Percentiles rank a stretch among this genome's conserved stretches.
phyloP scores from a whole-genome alignment of 2,797 vertebrate species.

The Darevskia mixta region DNA sequence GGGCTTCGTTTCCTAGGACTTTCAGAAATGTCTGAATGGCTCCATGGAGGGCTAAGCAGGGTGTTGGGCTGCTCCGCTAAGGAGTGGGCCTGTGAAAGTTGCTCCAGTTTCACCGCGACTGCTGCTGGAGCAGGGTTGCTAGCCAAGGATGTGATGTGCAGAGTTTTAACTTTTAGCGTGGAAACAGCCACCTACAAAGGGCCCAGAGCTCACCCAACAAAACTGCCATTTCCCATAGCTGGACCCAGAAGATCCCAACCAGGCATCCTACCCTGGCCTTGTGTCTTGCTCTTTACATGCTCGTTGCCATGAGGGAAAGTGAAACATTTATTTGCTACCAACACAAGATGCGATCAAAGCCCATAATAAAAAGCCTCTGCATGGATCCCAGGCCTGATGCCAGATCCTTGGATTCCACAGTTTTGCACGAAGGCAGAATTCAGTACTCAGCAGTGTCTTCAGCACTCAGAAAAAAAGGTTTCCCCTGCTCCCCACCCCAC shows the following conservation, averaged over 20 bases:
- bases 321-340: neutral
- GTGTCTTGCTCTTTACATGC: neutral
- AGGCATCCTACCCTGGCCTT: neutral
- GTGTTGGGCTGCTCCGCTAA: too few relatives aligned
- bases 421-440: neutral
- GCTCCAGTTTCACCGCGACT: neutral
- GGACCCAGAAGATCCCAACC: neutral
- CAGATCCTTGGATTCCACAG: neutral
- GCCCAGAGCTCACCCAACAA: neutral
- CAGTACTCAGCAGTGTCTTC: too few relatives aligned
- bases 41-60: neutral
- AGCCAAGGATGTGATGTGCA: neutral
- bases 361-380: neutral
- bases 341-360: neutral
- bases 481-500: too few relatives aligned
- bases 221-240: neutral
- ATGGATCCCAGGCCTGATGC: too few relatives aligned
- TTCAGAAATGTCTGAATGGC: neutral
- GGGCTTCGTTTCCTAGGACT: neutral
- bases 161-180: neutral
- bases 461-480: too few relatives aligned
- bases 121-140: neutral
- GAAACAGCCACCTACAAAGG: neutral
- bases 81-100: neutral
- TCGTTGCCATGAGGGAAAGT: neutral